These are phyloP conservation scores for Pedionomus torquatus DNA, from an alignment of 2,113 vertebrate genomes.

Conservation along the genomic window DNA sequence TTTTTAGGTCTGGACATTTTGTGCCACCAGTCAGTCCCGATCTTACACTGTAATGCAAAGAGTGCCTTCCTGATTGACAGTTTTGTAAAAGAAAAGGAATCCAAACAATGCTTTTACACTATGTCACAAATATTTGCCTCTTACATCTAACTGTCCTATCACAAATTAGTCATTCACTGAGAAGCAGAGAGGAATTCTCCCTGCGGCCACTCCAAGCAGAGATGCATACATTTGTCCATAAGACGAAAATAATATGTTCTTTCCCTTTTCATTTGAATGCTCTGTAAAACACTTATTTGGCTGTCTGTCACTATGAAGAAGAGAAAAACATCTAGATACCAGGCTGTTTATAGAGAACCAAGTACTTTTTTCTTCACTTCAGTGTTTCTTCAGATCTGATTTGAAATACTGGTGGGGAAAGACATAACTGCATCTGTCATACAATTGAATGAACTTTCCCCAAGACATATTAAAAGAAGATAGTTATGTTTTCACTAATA, in stretches of 20 bases:
- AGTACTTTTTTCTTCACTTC: not conserved
- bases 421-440: not conserved
- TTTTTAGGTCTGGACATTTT: not conserved
- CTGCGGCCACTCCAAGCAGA: not conserved
- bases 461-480: not conserved
- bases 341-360: not conserved
- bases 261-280: not conserved
- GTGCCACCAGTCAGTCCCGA: too few relatives aligned
- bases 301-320: not conserved
- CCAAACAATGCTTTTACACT: not conserved
- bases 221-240: not conserved
- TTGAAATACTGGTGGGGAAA: not conserved
- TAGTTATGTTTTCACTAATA: not conserved
- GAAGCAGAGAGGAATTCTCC: conserved; percentile 13
- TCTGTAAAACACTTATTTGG: not conserved
- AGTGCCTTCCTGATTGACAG: not conserved
- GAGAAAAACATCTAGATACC: not conserved
- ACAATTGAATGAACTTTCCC: not conserved
- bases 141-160: not conserved
- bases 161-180: not conserved
- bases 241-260: not conserved
- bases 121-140: not conserved
- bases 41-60: not conserved
- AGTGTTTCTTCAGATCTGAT: not conserved
- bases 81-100: not conserved